These are phyloP conservation scores for Caenorhabditis sp. DNA, from an alignment of 2,888 invertebrate species.

Conservation along the genomic window DNA sequence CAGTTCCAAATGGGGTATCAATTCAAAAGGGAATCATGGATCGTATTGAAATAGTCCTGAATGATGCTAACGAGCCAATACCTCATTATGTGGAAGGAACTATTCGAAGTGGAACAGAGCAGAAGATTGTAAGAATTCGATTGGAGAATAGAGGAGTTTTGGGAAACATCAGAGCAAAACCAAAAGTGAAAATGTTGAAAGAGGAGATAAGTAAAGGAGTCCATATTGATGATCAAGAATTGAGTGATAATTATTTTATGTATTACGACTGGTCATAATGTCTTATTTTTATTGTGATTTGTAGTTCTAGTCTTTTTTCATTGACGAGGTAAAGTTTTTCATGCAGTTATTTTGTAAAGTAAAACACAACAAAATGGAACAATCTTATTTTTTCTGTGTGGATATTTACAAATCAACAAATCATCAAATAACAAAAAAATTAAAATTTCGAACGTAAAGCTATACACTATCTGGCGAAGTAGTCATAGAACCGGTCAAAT, in stretches of 20 bases:
- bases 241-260: slow-evolving; percentile 42
- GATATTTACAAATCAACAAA: background rate
- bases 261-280: slow-evolving; percentile 45
- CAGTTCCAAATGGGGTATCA: slow-evolving; percentile 37
- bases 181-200: slow-evolving; percentile 39
- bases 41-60: slow-evolving; percentile 26
- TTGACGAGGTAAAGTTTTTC: too few species aligned
- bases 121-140: slow-evolving; percentile 30
- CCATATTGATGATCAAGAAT: slow-evolving; percentile 35
- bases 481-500: slow-evolving; percentile 31
- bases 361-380: too few species aligned
- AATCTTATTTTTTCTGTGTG: too few species aligned
- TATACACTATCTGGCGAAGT: slow-evolving; percentile 27
- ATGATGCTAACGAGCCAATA: slow-evolving; percentile 33
- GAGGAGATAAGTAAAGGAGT: slow-evolving; percentile 22
- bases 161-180: slow-evolving; percentile 32
- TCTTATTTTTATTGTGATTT: slow-evolving; percentile 6
- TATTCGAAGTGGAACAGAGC: slow-evolving; percentile 32
- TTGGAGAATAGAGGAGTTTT: slow-evolving; percentile 31
- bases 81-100: slow-evolving; percentile 37
- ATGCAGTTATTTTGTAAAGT: too few species aligned
- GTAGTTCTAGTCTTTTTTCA: background rate
- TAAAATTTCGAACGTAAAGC: slow-evolving; percentile 17
- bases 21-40: slow-evolving; percentile 38
- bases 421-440: background rate